Conservation (phyloP, 2,113 vertebrate genomes). For the Corapipo altera region DNA sequence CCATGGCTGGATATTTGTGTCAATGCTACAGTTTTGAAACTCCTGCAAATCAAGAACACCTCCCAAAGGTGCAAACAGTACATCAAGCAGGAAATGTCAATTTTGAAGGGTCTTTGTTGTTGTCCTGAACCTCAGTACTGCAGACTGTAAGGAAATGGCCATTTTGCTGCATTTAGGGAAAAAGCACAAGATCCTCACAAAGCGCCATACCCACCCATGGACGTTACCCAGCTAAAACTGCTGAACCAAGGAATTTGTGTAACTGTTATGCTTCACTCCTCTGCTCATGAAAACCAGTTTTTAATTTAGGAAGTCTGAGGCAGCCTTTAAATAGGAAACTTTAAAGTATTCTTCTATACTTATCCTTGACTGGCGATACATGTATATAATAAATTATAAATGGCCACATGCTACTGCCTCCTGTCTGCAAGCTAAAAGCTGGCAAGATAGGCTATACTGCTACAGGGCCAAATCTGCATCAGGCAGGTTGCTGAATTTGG, state of each 20-base stretch:
- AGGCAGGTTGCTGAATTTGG: background rate
- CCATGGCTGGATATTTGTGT: background rate
- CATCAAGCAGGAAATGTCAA: background rate
- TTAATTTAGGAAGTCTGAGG: background rate
- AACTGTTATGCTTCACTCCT: background rate
- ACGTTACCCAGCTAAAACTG: background rate
- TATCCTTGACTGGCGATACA: background rate
- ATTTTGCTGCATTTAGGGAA: background rate
- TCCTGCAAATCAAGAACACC: background rate
- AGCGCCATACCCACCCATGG: background rate
- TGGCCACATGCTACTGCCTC: background rate
- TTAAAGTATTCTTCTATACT: background rate
- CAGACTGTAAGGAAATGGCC: background rate
- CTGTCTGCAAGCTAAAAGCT: background rate
- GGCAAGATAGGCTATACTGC: background rate
- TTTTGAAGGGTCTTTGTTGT: background rate
- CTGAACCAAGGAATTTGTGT: background rate
- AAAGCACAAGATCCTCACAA: background rate
- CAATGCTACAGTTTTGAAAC: background rate
- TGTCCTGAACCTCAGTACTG: background rate
- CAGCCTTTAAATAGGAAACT: background rate
- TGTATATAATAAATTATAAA: background rate
- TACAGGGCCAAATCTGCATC: background rate
- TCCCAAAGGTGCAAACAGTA: background rate
- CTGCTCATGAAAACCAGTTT: background rate